Base-by-base conservation (phyloP, 2,888 invertebrate species). In the Amorpha juglandis region DNA sequence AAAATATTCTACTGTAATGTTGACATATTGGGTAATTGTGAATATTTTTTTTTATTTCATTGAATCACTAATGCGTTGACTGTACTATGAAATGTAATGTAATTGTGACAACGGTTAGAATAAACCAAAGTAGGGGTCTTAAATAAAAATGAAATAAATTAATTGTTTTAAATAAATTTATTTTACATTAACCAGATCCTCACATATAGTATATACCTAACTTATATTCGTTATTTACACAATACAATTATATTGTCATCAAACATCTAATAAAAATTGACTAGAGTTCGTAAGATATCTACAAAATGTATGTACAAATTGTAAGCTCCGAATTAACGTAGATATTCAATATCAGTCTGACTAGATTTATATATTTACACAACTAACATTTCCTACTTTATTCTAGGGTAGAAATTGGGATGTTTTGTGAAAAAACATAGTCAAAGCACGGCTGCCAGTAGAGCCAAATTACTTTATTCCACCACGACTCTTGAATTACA, bases 261-360 rank as follows among this genome's bases (percentile, higher is more conserved):
- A 89, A 90, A 91, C 89, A 88, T 89, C 88, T 76, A 91, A 87
- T 90, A 87, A 87, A 92, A 92, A 92, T 92, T 92, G 91, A 92
- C 92, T 92, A 92, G 85, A 86, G 77, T 83, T 87, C 82, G 83
- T 83, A 84, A 77, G 80, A 79, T 91, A 89, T 86, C 91, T 91
- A 91, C 88, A 89, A 84, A 85, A 87, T 82, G 72, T 91, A 90
- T 91, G 82, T 91, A 92, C 91, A 91, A 81, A 86, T 74, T 83
- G 77, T 91, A 91, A 91, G 92, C 91, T 92, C 91, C 83, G 84
- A 87, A 88, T 83, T 86, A 90, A 84, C 85, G 74, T 83, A 84
- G 82, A 86, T 84, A 87, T 86, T 86, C 81, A 70, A 87, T 81
- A 84, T 91, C 90, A 89, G 88, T 91, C 91, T 78, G 86, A 86